phyloP scores from a whole-genome alignment of 1,140 invertebrate species.

The Leguminivora glycinivorella region DNA sequence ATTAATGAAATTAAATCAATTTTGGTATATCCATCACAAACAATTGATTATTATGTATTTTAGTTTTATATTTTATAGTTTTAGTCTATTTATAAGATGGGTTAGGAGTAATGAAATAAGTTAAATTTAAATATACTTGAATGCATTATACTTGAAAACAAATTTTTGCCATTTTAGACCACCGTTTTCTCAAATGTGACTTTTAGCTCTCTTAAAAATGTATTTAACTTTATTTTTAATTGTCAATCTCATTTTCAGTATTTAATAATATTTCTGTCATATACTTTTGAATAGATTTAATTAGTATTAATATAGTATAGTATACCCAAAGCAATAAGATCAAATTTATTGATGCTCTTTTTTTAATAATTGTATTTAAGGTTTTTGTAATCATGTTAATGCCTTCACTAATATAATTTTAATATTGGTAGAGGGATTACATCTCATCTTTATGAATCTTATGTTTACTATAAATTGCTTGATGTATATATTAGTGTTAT shows the following conservation, averaged over 20 bases:
- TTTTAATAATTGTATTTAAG: not conserved
- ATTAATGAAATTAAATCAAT: conserved; percentile 4
- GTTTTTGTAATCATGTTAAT: not conserved
- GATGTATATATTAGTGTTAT: conserved; percentile 1
- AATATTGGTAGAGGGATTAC: not conserved
- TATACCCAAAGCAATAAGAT: conserved; percentile 6
- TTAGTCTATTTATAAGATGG: conserved; percentile 21
- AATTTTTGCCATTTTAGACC: conserved; percentile 21
- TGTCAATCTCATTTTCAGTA: conserved; percentile 20
- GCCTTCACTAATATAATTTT: not conserved
- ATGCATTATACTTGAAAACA: not conserved
- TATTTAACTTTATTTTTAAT: conserved; percentile 2
- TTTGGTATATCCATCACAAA: conserved; percentile 13
- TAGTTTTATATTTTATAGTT: not conserved
- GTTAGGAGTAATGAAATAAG: not conserved
- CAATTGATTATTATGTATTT: conserved; percentile 3
- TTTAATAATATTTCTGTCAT: conserved; percentile 1
- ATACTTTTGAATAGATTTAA: not conserved
- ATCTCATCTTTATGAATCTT: not conserved
- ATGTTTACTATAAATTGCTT: not conserved
- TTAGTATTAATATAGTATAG: conserved; percentile 4
- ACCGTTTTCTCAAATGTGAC: conserved; percentile 3
- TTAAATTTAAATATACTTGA: not conserved
- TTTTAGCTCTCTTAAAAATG: conserved; percentile 28
- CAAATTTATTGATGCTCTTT: not conserved